Percentiles rank a stretch among this genome's conserved stretches.
Evolutionary conservation across 2,113 vertebrate genomes (phyloP).

Genomic region (Ondatra zibethicus): DNA sequence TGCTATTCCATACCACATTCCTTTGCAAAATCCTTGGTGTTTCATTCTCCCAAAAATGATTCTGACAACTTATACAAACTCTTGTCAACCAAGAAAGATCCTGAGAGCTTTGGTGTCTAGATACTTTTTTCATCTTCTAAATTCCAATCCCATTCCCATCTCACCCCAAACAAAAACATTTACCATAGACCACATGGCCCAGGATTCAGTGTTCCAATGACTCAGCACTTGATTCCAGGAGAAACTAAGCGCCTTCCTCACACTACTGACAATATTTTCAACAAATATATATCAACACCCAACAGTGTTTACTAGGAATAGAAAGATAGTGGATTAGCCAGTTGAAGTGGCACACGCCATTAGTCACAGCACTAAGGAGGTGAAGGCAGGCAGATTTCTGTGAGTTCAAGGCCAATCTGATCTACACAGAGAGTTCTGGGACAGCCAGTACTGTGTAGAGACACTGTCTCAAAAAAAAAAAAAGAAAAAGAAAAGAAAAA

Average conservation of each 20-base stretch:
- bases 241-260: neutral
- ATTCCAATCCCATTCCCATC: rapidly evolving
- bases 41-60: neutral
- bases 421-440: neutral
- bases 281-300: neutral
- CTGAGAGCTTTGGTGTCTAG: neutral
- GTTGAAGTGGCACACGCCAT: too few relatives aligned
- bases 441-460: too few relatives aligned
- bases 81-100: neutral
- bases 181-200: neutral
- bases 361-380: too few relatives aligned
- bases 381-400: neutral
- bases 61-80: neutral
- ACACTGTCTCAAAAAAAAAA: neutral
- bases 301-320: neutral
- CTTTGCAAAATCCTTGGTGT: neutral
- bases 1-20: neutral
- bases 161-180: neutral
- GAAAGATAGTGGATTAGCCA: neutral
- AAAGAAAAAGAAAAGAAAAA: neutral
- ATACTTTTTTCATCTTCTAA: neutral
- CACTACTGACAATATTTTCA: neutral
- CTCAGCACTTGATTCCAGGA: neutral
- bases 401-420: neutral
- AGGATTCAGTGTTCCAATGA: neutral